phyloP scores from a whole-genome alignment of 2,888 invertebrate species.

The Thymelicus lineola region DNA sequence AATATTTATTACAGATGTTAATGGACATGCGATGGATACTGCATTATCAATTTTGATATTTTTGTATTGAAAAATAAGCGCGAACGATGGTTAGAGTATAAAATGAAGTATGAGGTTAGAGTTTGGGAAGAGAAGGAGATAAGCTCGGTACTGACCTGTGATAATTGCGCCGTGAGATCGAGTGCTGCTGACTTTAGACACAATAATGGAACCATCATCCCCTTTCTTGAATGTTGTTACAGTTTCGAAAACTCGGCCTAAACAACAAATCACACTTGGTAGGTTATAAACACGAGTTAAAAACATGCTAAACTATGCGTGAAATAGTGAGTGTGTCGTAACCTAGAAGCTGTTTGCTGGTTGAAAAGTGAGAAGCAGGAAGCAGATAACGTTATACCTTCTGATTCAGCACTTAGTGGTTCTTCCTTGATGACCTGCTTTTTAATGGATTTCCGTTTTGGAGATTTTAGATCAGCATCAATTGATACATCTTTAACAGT shows the following conservation, averaged over 20 bases:
- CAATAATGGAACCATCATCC: slow-evolving; percentile 75
- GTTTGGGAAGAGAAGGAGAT: slow-evolving; percentile 63
- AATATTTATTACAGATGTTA: slow-evolving; percentile 48
- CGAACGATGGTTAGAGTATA: slow-evolving; percentile 37
- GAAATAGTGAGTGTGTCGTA: slow-evolving; percentile 64
- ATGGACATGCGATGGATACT: slow-evolving; percentile 60
- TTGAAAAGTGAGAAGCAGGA: slow-evolving; percentile 68
- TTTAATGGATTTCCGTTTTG: slow-evolving; percentile 77
- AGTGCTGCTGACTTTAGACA: slow-evolving; percentile 86
- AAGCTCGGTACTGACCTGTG: slow-evolving; percentile 85
- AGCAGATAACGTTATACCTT: slow-evolving; percentile 70
- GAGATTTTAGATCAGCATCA: slow-evolving; percentile 65
- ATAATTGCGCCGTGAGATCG: slow-evolving; percentile 86
- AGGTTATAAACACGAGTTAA: slow-evolving; percentile 79
- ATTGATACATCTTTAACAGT: slow-evolving; percentile 66
- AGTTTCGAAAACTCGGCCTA: slow-evolving; percentile 84
- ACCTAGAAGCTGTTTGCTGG: slow-evolving; percentile 75
- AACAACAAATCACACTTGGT: slow-evolving; percentile 81
- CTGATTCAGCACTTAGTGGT: slow-evolving; percentile 79
- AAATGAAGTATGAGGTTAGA: slow-evolving; percentile 44
- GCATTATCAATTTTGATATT: slow-evolving; percentile 52
- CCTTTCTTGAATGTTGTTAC: slow-evolving; percentile 82
- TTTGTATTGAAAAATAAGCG: slow-evolving; percentile 50
- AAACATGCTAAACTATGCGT: slow-evolving; percentile 73
- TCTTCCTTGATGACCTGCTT: slow-evolving; percentile 71